phyloP scores from a whole-genome alignment of 2,113 vertebrate species.

The Heterotilapia buettikoferi region DNA sequence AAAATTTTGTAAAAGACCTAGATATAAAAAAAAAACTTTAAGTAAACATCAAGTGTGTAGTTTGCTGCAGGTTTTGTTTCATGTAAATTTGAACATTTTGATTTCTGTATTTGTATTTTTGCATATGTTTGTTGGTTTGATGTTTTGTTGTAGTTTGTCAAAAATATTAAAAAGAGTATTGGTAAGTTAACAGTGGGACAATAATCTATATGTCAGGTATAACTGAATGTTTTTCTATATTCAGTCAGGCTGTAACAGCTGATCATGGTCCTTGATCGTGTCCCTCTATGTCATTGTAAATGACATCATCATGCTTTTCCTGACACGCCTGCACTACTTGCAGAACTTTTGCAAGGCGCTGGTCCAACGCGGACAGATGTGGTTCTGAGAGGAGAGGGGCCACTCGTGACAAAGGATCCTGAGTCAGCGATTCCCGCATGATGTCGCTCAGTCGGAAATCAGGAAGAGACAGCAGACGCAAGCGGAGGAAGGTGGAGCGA shows the following conservation, averaged over 20 bases:
- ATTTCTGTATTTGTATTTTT: neutral
- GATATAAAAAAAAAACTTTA: neutral
- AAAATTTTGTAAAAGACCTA: neutral
- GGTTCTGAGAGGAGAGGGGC: slow-evolving; percentile 80
- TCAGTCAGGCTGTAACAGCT: neutral
- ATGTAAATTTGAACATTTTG: neutral
- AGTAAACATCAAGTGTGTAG: neutral
- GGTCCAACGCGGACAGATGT: slow-evolving; percentile 88
- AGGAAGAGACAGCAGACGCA: slow-evolving; percentile 76
- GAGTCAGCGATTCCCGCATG: slow-evolving; percentile 84
- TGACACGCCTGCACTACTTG: slow-evolving; percentile 65
- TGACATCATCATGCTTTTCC: slow-evolving; percentile 23
- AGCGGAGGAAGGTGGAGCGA: slow-evolving; percentile 81
- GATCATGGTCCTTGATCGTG: neutral
- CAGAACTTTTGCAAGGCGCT: slow-evolving; percentile 76
- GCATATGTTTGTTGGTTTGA: neutral
- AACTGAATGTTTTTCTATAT: neutral
- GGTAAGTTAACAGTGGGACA: neutral
- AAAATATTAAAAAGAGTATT: neutral
- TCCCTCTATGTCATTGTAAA: slow-evolving; percentile 42
- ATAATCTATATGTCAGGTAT: neutral
- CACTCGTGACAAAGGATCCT: slow-evolving; percentile 80
- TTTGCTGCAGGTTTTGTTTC: rapidly evolving
- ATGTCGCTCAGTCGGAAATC: slow-evolving; percentile 78
- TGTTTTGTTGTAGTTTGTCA: neutral